A percentile compares a stretch with the other conserved stretches of the same genome.
Evolutionary conservation across 2,888 invertebrate species (phyloP).

Genomic region (Drosophila sordidapex): DNA sequence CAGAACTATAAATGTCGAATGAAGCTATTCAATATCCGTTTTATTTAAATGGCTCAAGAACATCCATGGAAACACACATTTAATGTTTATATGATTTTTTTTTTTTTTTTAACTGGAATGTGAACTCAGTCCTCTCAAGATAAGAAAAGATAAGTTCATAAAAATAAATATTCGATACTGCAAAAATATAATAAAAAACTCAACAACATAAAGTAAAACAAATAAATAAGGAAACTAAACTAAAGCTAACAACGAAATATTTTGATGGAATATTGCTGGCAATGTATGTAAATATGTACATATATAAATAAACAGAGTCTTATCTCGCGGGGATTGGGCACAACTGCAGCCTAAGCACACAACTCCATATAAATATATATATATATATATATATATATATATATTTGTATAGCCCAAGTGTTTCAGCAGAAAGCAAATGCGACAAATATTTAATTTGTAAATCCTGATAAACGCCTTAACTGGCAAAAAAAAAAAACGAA

Average conservation of each 20-base stretch:
- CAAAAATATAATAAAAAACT: conserved; percentile 12
- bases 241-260: conserved; percentile 26
- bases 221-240: conserved; percentile 6
- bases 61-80: background rate
- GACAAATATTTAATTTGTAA: conserved; percentile 3
- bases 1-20: background rate
- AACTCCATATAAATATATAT: background rate
- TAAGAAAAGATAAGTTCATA: conserved; percentile 34
- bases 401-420: background rate
- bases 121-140: conserved; percentile 1
- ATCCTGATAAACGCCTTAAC: background rate
- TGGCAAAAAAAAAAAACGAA: background rate
- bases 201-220: conserved; percentile 3
- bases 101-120: background rate
- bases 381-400: background rate
- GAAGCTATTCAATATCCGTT: background rate
- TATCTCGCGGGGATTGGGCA: conserved; percentile 23
- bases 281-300: conserved; percentile 21
- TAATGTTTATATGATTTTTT: background rate
- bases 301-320: conserved; percentile 8
- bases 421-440: background rate
- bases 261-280: conserved; percentile 25
- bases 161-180: conserved; percentile 21
- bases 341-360: conserved; percentile 24
- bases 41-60: background rate